These are phyloP conservation scores for Epinotia bilunana DNA, from an alignment of 2,888 invertebrate genomes.

Conservation along the genomic window DNA sequence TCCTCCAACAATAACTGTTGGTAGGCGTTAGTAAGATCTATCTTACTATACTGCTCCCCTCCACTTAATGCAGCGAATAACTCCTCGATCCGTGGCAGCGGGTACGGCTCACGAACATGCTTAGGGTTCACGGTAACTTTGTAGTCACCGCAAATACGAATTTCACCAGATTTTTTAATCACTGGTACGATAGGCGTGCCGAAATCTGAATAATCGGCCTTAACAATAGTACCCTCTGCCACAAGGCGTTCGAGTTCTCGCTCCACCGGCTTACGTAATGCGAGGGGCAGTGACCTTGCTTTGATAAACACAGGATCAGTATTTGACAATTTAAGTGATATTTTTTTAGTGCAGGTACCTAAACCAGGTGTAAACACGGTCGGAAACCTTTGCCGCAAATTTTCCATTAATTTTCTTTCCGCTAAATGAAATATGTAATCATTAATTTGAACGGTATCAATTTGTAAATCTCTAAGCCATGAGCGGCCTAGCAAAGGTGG, in stretches of 20 bases:
- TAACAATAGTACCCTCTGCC: constrained; percentile 4
- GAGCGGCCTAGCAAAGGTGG: neutral
- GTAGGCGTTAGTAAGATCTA: constrained; percentile 50
- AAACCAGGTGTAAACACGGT: neutral
- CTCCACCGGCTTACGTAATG: constrained; percentile 1
- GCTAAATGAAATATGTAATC: neutral
- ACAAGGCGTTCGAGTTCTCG: constrained; percentile 11
- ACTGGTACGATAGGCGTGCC: neutral
- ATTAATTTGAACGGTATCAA: neutral
- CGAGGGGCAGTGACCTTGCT: constrained; percentile 4
- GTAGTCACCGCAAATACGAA: neutral
- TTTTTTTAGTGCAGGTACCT: neutral
- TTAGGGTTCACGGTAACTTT: neutral
- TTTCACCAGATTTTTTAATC: neutral
- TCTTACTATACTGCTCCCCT: constrained; percentile 53
- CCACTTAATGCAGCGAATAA: too few relatives aligned
- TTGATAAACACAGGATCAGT: constrained; percentile 1
- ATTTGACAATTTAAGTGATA: neutral
- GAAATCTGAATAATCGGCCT: neutral
- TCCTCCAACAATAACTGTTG: constrained; percentile 47
- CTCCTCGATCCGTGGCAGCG: too few relatives aligned
- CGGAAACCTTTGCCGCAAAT: neutral
- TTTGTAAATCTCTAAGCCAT: neutral
- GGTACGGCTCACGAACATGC: neutral
- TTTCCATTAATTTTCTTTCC: neutral